Percentiles rank a stretch among this genome's conserved stretches.
phyloP scores from a whole-genome alignment of 64 coral and sea anemone species.

The Hydrozoanthus tunicans region DNA sequence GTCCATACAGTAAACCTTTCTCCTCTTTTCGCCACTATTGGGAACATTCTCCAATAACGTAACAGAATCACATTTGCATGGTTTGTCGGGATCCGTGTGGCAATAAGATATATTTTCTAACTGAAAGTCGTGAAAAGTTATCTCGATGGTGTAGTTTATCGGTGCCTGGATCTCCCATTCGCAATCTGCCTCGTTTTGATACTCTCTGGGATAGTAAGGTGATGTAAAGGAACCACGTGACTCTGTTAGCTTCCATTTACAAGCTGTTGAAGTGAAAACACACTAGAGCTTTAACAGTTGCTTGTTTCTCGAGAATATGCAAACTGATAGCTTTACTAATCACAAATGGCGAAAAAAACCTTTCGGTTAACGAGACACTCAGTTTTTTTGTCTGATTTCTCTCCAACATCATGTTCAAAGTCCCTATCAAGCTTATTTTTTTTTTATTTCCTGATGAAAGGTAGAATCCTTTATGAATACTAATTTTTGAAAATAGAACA shows the following conservation, averaged over 20 bases:
- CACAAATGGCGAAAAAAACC: no score
- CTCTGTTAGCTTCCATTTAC: slow-evolving; percentile 33
- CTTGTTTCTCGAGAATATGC: no score
- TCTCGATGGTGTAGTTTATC: background rate
- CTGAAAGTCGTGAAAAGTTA: slow-evolving; percentile 47
- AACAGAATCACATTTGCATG: slow-evolving; percentile 39
- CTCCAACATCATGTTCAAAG: no score
- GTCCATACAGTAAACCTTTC: slow-evolving; percentile 21
- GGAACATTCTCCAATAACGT: background rate
- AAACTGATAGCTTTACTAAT: no score
- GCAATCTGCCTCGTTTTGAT: slow-evolving; percentile 27
- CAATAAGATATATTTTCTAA: slow-evolving; percentile 5
- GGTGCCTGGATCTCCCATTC: slow-evolving; percentile 54
- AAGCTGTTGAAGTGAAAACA: background rate
- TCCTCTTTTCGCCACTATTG: background rate
- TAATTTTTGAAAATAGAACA: no score
- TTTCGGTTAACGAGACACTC: no score
- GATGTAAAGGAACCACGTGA: slow-evolving; percentile 41
- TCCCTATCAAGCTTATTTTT: no score
- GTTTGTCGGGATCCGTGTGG: background rate
- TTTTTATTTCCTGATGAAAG: no score
- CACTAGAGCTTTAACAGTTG: no score
- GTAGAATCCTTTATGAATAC: no score
- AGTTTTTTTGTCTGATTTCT: no score
- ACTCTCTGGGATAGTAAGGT: slow-evolving; percentile 23